Evolutionary conservation across 2,888 invertebrate genomes (phyloP).

Genomic region (Leptopterna dolabrata): DNA sequence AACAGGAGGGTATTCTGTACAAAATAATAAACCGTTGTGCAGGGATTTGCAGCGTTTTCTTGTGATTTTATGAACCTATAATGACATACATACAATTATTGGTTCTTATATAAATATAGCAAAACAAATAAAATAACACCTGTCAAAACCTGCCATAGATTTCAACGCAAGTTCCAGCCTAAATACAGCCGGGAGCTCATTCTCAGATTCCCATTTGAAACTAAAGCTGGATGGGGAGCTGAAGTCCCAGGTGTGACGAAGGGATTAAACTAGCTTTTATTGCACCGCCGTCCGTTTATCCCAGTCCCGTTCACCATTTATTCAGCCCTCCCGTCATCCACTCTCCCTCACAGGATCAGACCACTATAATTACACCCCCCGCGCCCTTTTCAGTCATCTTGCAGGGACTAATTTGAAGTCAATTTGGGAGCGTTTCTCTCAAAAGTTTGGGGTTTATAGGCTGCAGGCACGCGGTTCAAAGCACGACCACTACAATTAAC

Average conservation of each 20-base stretch:
- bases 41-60: too few species aligned
- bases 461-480: background rate
- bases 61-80: too few species aligned
- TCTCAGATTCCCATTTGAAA: too few species aligned
- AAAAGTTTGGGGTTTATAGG: background rate
- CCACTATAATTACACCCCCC: slow-evolving; percentile 21
- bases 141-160: too few species aligned
- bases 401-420: background rate
- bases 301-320: background rate
- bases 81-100: too few species aligned
- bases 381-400: background rate
- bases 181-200: too few species aligned
- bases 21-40: too few species aligned
- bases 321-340: background rate
- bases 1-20: too few species aligned
- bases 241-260: slow-evolving; percentile 23
- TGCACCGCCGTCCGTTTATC: background rate
- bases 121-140: too few species aligned
- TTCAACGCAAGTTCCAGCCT: too few species aligned
- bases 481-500: background rate
- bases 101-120: too few species aligned
- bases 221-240: too few species aligned
- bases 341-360: background rate
- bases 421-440: background rate
- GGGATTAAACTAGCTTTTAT: slow-evolving; percentile 48